These are phyloP conservation scores for Acropora yongei DNA, from an alignment of 64 coral and sea anemone species.

Conservation along the genomic window DNA sequence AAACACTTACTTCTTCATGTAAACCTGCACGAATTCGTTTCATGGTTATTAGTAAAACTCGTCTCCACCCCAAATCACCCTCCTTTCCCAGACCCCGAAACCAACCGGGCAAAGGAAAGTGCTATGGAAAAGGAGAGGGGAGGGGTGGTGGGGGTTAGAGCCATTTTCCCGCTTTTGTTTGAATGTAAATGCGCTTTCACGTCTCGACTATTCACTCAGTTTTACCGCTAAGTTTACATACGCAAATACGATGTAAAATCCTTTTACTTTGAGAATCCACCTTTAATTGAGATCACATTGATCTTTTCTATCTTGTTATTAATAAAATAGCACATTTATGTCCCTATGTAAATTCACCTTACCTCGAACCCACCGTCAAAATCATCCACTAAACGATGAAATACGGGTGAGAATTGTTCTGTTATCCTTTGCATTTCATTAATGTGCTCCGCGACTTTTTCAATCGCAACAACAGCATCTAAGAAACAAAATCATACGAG, in stretches of 20 bases:
- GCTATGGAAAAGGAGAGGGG: no score
- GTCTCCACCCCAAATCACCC: no score
- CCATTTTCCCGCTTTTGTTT: no score
- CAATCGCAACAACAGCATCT: conserved; percentile 93
- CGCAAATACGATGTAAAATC: not conserved
- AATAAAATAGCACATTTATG: not conserved
- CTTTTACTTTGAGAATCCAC: no score
- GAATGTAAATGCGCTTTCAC: no score
- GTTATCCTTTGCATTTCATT: conserved; percentile 99
- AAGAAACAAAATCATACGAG: not conserved
- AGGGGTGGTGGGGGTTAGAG: no score
- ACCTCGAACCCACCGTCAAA: conserved; percentile 75
- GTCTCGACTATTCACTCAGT: no score
- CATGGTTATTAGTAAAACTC: no score
- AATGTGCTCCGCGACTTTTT: conserved; percentile 96
- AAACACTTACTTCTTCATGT: no score
- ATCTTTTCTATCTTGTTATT: not conserved
- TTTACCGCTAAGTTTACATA: not conserved
- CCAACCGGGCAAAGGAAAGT: no score
- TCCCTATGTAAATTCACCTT: not conserved
- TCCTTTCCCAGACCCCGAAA: no score
- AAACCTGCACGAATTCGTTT: no score
- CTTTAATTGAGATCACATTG: not conserved
- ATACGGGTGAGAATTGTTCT: conserved; percentile 84
- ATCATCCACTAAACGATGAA: conserved; percentile 75